Evolutionary conservation across 2,888 invertebrate species (phyloP), one percentile per base, ranked within the genome.

Genomic region (Cerastis leucographa): DNA sequence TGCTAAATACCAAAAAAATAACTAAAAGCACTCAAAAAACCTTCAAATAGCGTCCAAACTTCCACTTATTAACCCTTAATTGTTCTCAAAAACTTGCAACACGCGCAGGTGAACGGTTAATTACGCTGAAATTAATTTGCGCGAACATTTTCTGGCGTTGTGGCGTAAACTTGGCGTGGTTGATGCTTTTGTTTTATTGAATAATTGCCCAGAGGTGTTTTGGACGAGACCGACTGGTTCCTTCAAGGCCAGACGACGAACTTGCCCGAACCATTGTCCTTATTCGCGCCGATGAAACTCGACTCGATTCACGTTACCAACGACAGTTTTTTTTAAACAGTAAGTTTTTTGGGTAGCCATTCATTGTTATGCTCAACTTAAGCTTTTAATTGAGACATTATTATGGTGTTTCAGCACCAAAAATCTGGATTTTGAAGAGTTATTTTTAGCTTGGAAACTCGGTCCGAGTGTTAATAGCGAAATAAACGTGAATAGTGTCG

Each of bases 181-280:
- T 92, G 94, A 93, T 94, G 95, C 94, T 95, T 96, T 96, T 96
- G 96, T 96, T 95, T 96, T 95, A 96, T 96, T 96, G 95, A 96
- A 96, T 96, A 96, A 96, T 96, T 95, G 96, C 95, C 94, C 93
- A 93, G 94, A 95, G 95, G 95, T 95, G 96, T 96, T 96, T 96
- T 94, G 96, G 96, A 93, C 94, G 95, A 92, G 94, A 94, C 93
- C 89, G 94, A 96, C 96, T 95, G 96, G 96, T 96, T 96, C 92
- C 91, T 87, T 91, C 96, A 96, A 96, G 96, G 96, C 96, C 96
- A 96, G 95, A 91, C 96, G 95, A 93, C 96, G 95, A 96, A 96
- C 96, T 95, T 94, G 93, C 92, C 89, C 91, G 90, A 86, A 91
- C 92, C 91, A 92, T 91, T 91, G 92, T 91, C 91, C 93, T 89